Evolutionary conservation across 2,797 vertebrate genomes (phyloP), one percentile per base, ranked within the genome.

Genomic region (Tachyglossus aculeatus): DNA sequence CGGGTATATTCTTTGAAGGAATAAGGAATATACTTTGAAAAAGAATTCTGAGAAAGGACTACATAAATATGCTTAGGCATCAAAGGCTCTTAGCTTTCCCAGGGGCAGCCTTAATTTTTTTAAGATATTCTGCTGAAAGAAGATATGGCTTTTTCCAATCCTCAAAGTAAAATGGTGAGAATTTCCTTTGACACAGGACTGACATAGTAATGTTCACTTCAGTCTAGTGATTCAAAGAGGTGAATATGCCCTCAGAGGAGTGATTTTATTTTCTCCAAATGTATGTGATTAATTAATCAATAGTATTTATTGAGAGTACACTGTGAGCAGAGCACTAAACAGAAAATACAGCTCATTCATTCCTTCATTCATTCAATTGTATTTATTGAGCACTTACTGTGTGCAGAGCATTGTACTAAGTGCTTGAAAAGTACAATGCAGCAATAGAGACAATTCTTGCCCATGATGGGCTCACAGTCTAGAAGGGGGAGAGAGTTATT

Each of bases 231-330:
- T 66, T 62, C 50, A 27, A 22, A 29, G 65, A 71, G 31, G 79
- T 80, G 73, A 83, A 72, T 70, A 79, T 62, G 9, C 44, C 75
- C 75, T 75, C 78, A 33, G 29, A 51, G 44, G 73, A 58, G 22
- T 55, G 36, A 45, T 40, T 57, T 15, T 41, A 52, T n/a, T n/a
- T 22, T 51, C 61, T 62, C 71, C 64, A 65, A 70, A 65, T 39
- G 36, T 31, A 34, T 33, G 67, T 39, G n/a, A 70, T 57, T 77
- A n/a, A n/a, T n/a, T n/a, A n/a, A n/a, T n/a, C n/a, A n/a, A n/a
- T n/a, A n/a, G n/a, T n/a, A n/a, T n/a, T n/a, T n/a, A n/a, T n/a
- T n/a, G n/a, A n/a, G n/a, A n/a, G n/a, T n/a, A n/a, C n/a, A n/a
- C n/a, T n/a, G n/a, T n/a, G n/a, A n/a, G n/a, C n/a, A n/a, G n/a